Base-by-base conservation (phyloP, 2,113 vertebrate genomes). In the Pachypanchax playfairii region DNA sequence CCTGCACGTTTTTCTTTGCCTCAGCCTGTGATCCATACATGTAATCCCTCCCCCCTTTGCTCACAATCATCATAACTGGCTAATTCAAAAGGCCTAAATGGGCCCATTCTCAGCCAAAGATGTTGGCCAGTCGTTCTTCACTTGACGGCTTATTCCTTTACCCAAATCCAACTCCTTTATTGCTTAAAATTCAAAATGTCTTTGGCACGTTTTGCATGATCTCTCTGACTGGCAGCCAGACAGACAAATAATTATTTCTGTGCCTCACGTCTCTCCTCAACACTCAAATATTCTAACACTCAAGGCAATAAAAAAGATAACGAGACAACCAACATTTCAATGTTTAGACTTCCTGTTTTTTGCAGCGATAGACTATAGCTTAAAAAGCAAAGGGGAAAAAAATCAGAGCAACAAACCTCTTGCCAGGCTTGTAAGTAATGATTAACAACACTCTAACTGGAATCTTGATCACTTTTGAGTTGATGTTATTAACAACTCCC, bases 401-500 rank as follows among this genome's bases (percentile, higher is more conserved):
- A 84, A 63, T 71, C 35, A 49, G 31, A 61, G 50, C 62, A 66
- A n/a, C 64, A 44, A 78, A 61, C 51, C 31, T 18, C 59, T n/a
- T 65, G 39, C 59, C 33, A 41, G 66, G 63, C 83, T 75, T 77
- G 75, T 77, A 79, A 74, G 56, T 25, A 80, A 82, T 69, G 66
- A 80, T 78, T 65, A 74, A 33, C 70, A 21, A 42, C 73, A 63
- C 63, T 68, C 69, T 54, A 83, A 66, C 70, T 61, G 58, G 46
- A 63, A 77, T 44, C 70, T 82, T 73, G 64, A 79, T 85, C 68
- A 77, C 79, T 71, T 77, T 33, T 69, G 71, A 87, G 73, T 68
- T 51, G 42, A 29, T 51, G 60, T 83, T 77, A 86, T 85, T 77
- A 77, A 52, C 78, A 35, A 20, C 18, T 33, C 54, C 57, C 54